Evolutionary conservation across 2,797 vertebrate species (phyloP).

Genomic region (Fistularia commersonii): DNA sequence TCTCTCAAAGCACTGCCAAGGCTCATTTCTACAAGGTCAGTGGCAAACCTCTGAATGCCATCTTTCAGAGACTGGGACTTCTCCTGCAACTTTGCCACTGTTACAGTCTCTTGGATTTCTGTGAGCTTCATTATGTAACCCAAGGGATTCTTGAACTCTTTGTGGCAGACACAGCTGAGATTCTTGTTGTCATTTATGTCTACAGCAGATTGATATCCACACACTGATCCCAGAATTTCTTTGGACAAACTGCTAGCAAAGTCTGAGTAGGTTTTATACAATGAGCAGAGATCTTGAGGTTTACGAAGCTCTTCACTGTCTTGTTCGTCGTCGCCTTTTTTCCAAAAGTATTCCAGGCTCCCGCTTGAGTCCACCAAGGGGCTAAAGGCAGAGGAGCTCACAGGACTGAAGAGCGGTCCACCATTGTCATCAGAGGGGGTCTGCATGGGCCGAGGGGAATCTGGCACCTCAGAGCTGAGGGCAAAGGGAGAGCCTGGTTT

Average conservation of each 20-base stretch:
- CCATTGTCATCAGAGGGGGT: conserved; percentile 83
- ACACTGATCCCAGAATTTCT: conserved; percentile 88
- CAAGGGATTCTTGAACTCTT: conserved; percentile 74
- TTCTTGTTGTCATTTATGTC: conserved; percentile 80
- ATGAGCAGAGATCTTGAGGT: conserved; percentile 73
- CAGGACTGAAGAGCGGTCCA: conserved; percentile 87
- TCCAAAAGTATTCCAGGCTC: conserved; percentile 85
- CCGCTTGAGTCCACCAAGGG: conserved; percentile 80
- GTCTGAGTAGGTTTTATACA: conserved; percentile 84
- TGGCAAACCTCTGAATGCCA: conserved; percentile 92
- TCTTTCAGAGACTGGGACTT: conserved; percentile 84
- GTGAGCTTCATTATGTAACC: conserved; percentile 79
- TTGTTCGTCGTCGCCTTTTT: conserved; percentile 52
- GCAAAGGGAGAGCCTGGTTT: conserved; percentile 90
- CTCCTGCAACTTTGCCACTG: conserved; percentile 77
- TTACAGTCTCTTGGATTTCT: conserved; percentile 79
- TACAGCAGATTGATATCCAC: conserved; percentile 77
- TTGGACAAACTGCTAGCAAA: conserved; percentile 88
- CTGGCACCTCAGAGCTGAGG: conserved; percentile 78
- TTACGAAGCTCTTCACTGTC: conserved; percentile 70
- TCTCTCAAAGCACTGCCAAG: conserved; percentile 92
- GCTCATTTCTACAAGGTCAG: conserved; percentile 93
- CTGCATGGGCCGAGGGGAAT: conserved; percentile 84
- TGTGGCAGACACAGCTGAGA: conserved; percentile 80
- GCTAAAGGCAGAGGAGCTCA: conserved; percentile 93